Evolutionary conservation across 2,797 vertebrate genomes (phyloP), one percentile per base, ranked within the genome.

Genomic region (Phaenicophaeus curvirostris): DNA sequence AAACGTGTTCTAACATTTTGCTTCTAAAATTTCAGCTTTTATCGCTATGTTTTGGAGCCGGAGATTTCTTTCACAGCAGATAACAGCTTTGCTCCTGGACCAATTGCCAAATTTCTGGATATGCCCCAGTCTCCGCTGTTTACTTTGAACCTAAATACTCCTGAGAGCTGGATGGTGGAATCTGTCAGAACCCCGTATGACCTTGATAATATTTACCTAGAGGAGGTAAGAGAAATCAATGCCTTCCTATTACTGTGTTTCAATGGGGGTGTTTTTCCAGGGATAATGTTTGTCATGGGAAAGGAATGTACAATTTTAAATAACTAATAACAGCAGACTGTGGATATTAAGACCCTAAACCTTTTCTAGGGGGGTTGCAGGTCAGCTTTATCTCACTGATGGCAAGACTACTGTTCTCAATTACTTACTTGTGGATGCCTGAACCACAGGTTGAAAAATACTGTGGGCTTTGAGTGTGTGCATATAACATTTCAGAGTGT

Each of bases 101-200:
- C 99, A 39, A 96, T 99, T 97, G 99, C 99, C 62, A 99, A 98
- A 90, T 99, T 99, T 97, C 95, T 99, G 96, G 99, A 99, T 97
- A 99, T 99, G 99, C 99, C 99, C 28, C 99, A 99, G 84, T 98
- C 99, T 74, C 99, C 99, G 1, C 97, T 99, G 61, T 99, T 99
- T 96, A 99, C 99, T 63, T 96, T 99, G 95, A 99, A 99, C 97
- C 97, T 99, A 62, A 99, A 99, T 97, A 99, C 99, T 24, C 99
- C 99, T 0, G 99, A 99, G 97, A 99, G 99, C 87, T 99, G 99
- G 99, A 99, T 99, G 99, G 99, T 99, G 35, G 99, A 99, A 95
- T 99, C 99, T 21, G 99, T 99, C 68, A 97, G 97, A 95, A 99
- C 99, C 15, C 98, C 99, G 0, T 99, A 99, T 50, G 99, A 99